Base-by-base conservation (phyloP, 1,140 invertebrate species). In the Pararge aegeria region DNA sequence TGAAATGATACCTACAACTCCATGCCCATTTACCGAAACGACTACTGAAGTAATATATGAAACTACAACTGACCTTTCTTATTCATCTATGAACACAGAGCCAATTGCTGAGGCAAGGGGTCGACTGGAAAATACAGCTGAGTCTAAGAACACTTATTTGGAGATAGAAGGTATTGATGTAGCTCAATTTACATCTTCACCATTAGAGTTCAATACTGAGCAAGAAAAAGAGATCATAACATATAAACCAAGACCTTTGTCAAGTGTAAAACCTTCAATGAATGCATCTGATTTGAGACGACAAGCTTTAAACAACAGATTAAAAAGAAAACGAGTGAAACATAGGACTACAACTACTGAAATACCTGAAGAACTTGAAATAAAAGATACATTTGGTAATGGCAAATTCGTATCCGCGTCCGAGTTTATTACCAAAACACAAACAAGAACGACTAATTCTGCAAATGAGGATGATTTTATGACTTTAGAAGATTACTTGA, bases 401-500 rank as follows among this genome's bases (percentile, higher is more conserved):
- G 66, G 67, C 9, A 75, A 78, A 61, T 67, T 77, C 57, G 68
- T 82, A 20, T 72, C 80, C 16, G 76, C 82, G 30, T 82, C 80
- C 5, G 79, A 89, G 64, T 81, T 83, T 67, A 80, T 79, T 40
- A 68, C 77, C 10, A 74, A 72, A 68, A 69, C 78, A 6, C 70
- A 78, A 69, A 49, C 59, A 20, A 62, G 68, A 38, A 67, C 76
- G 24, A 72, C 68, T 13, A 70, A 29, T 42, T 18, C 42, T 46
- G 61, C 67, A 12, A 52, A 66, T 34, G 64, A 62, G 12, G 58
- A 58, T 20, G 67, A 74, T 48, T 60, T 60, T 38, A 71, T 73
- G 34, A 75, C 72, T 34, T 65, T 85, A 34, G 76, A 81, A 64
- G 83, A 88, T 57, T 83, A 80, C 44, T 64, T 83, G 19, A 77